A percentile compares a stretch with the other conserved stretches of the same genome.
These are phyloP conservation scores for Oxycera nigricornis DNA, from an alignment of 2,888 invertebrate species.

Conservation along the genomic window DNA sequence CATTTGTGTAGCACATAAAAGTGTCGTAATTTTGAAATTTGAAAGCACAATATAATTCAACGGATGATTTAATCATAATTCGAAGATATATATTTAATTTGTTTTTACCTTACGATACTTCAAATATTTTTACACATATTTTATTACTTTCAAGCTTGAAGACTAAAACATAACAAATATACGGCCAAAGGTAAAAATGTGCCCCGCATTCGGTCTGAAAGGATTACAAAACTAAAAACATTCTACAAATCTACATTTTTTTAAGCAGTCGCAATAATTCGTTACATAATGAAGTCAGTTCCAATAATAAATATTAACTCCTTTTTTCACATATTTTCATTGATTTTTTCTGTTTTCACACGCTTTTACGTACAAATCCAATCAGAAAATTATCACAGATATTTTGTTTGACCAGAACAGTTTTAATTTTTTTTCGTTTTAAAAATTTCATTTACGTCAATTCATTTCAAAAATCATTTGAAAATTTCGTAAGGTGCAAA, in stretches of 20 bases:
- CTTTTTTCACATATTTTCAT: not conserved
- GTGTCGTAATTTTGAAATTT: too few species aligned
- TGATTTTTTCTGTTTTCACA: slow-evolving; percentile 10
- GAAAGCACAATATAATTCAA: too few species aligned
- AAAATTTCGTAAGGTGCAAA: not conserved
- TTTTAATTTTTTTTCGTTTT: slow-evolving; percentile 1
- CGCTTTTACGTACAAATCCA: slow-evolving; percentile 38
- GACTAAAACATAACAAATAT: too few species aligned
- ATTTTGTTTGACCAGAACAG: slow-evolving; percentile 45
- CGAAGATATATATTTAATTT: too few species aligned
- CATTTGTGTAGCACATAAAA: too few species aligned
- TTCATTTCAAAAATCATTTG: not conserved
- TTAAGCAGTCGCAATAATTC: not conserved
- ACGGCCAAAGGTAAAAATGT: too few species aligned
- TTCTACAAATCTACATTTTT: not conserved
- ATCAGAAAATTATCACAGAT: slow-evolving; percentile 48
- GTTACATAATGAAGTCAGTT: not conserved
- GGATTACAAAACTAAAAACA: not conserved
- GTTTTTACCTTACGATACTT: too few species aligned
- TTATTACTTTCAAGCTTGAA: too few species aligned
- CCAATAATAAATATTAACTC: slow-evolving; percentile 7
- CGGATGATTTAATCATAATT: too few species aligned
- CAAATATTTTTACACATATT: too few species aligned
- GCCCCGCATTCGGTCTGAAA: too few species aligned
- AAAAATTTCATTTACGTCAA: not conserved